A percentile compares a stretch with the other conserved stretches of the same genome.
These are phyloP conservation scores for Epinotia nisella DNA, from an alignment of 2,888 invertebrate species.

Conservation along the genomic window DNA sequence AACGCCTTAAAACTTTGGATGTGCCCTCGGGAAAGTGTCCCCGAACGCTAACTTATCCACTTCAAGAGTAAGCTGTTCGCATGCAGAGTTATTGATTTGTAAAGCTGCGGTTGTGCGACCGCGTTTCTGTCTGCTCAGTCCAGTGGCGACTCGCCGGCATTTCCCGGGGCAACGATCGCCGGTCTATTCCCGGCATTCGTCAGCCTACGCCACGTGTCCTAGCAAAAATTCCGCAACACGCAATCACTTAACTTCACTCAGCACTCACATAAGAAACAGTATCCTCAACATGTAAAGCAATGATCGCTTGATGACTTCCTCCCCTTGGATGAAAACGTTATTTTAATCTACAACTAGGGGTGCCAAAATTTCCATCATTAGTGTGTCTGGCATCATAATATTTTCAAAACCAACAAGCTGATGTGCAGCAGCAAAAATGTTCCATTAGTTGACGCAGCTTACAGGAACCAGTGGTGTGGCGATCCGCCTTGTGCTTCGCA, in stretches of 20 bases:
- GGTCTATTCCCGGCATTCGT: conserved; percentile 41
- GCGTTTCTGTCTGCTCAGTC: conserved; percentile 35
- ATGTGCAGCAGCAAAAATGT: no score
- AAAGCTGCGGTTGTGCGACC: conserved; percentile 40
- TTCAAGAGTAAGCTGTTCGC: conserved; percentile 17
- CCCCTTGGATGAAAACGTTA: background rate
- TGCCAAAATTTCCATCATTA: no score
- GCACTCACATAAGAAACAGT: conserved; percentile 16
- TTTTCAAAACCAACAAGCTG: no score
- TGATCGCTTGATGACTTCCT: conserved; percentile 21
- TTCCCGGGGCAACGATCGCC: conserved; percentile 51
- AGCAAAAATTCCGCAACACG: conserved; percentile 24
- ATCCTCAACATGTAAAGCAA: conserved; percentile 11
- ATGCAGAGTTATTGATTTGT: conserved; percentile 21
- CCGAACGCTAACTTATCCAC: background rate
- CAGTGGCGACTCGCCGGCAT: conserved; percentile 37
- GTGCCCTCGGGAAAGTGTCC: no score
- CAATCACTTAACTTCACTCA: conserved; percentile 21
- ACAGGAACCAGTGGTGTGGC: background rate
- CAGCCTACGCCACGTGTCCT: conserved; percentile 31
- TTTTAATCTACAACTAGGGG: background rate
- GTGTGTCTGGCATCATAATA: no score
- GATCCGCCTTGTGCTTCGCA: no score
- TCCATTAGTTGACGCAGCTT: background rate
- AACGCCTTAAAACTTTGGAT: no score